Base-by-base conservation (phyloP, 2,797 vertebrate species). In the Chlorospingus flavigularis region DNA sequence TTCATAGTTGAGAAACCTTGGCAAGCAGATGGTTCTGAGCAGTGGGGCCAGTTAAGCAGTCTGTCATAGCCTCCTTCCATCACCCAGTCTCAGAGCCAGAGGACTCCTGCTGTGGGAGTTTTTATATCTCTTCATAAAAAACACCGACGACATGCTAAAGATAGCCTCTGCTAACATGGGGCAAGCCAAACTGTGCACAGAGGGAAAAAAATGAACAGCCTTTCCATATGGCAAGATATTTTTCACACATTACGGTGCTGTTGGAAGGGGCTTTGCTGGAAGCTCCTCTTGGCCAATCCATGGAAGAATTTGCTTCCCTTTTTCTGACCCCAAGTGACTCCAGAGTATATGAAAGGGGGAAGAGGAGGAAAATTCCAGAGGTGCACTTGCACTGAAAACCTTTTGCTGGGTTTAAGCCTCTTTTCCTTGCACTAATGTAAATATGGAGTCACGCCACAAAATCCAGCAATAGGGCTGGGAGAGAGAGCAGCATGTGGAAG, bases 101-200 rank as follows among this genome's bases (percentile, higher is more conserved):
- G 87, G 62, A 78, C 79, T 95, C 91, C 92, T 94, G 82, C 94
- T 84, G 89, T 1, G 60, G 51, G 76, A 92, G 76, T 71, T 95
- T 94, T 94, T 92, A 83, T 88, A 92, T 92, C 67, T 93, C 90
- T 91, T 94, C 89, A 78, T 94, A 81, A 94, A 96, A 94, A 92
- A 33, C 66, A 90, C 78, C 5, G 2, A 73, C 7, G 2, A 40
- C 60, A 37, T 54, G 75, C 93, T 96, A 97, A 96, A 96, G 94
- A 97, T 95, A 96, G 89, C 70, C 90, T 79, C 71, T 91, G 86
- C 90, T 95, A 94, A 74, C 54, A 31, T 5, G 2, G 68, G 80
- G 48, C 2, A 39, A 94, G 94, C 74, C 90, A 90, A 72, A 77
- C 74, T 45, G 11, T 68, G 76, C 79, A 26, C 55, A 62, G 58